phyloP scores from a whole-genome alignment of 2,797 vertebrate genomes.

The Hozukius guyotensis region DNA sequence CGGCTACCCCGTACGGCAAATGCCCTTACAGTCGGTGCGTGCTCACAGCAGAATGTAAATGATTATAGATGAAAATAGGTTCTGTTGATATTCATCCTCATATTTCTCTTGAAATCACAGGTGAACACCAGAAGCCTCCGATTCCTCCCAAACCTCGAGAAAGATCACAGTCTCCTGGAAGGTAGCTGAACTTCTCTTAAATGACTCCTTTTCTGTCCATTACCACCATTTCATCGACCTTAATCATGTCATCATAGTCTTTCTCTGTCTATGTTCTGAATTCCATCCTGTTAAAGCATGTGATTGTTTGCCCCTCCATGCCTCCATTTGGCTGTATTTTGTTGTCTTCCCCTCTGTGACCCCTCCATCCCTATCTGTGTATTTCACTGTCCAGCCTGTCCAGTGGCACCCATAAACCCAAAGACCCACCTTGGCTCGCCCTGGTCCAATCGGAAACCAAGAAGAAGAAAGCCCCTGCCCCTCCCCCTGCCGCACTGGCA shows the following conservation, averaged over 20 bases:
- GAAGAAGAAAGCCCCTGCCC: constrained; percentile 92
- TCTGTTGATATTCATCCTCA: constrained; percentile 2
- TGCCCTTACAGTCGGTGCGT: constrained; percentile 60
- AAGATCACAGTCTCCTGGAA: constrained; percentile 88
- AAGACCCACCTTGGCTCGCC: constrained; percentile 95
- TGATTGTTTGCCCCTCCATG: constrained; percentile 9
- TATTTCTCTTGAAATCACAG: constrained; percentile 42
- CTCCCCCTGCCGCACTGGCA: constrained; percentile 69
- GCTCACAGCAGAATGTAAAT: background rate
- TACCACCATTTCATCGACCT: constrained; percentile 17
- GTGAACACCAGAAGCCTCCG: constrained; percentile 76
- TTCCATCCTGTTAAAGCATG: constrained; percentile 20
- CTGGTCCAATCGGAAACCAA: constrained; percentile 92
- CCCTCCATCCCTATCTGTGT: constrained; percentile 64
- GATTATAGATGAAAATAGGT: background rate
- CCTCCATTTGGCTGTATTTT: constrained; percentile 45
- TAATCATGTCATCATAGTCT: background rate
- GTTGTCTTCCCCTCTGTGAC: constrained; percentile 57
- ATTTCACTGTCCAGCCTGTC: constrained; percentile 73
- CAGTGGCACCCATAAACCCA: constrained; percentile 83
- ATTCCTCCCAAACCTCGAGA: constrained; percentile 91
- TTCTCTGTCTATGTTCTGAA: constrained; percentile 14
- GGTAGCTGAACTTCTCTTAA: constrained; percentile 71
- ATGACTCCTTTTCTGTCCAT: background rate
- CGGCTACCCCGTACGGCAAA: constrained; percentile 58